phyloP scores from a whole-genome alignment of 2,113 vertebrate species.

The Bubalus kerabau region DNA sequence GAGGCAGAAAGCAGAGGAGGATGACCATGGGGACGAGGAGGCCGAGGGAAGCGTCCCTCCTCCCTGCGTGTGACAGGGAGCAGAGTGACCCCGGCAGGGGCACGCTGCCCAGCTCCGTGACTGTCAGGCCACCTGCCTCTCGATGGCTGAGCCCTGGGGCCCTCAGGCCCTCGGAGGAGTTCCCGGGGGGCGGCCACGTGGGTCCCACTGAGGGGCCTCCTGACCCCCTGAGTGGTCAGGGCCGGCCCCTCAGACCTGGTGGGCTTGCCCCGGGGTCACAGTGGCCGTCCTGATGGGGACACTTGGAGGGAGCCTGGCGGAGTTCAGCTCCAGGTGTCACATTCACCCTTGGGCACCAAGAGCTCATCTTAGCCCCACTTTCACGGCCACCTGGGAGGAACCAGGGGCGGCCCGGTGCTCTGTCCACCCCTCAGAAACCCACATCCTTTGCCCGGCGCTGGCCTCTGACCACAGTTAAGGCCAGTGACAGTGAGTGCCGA shows the following conservation, averaged over 20 bases:
- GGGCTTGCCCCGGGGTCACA: fast-evolving
- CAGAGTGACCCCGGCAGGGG: neutral
- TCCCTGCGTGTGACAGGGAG: neutral
- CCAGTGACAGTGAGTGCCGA: fast-evolving
- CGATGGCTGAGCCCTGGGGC: neutral
- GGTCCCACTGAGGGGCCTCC: neutral
- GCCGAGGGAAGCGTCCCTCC: neutral
- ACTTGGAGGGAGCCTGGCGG: neutral
- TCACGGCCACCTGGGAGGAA: fast-evolving
- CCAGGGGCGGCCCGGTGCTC: fast-evolving
- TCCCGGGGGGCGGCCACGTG: neutral
- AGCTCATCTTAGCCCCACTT: fast-evolving
- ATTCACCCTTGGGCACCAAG: fast-evolving
- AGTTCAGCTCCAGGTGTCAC: no score
- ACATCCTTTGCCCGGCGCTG: neutral
- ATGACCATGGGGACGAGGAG: fast-evolving
- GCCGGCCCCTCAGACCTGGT: neutral
- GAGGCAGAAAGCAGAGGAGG: neutral
- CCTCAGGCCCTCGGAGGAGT: neutral
- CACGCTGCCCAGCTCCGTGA: fast-evolving
- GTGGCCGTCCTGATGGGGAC: fast-evolving
- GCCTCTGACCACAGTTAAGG: fast-evolving
- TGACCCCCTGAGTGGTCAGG: neutral
- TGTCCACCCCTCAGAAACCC: fast-evolving
- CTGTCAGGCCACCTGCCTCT: neutral